Conservation (phyloP, 2,797 vertebrate species). For the Gymnodraco acuticeps region DNA sequence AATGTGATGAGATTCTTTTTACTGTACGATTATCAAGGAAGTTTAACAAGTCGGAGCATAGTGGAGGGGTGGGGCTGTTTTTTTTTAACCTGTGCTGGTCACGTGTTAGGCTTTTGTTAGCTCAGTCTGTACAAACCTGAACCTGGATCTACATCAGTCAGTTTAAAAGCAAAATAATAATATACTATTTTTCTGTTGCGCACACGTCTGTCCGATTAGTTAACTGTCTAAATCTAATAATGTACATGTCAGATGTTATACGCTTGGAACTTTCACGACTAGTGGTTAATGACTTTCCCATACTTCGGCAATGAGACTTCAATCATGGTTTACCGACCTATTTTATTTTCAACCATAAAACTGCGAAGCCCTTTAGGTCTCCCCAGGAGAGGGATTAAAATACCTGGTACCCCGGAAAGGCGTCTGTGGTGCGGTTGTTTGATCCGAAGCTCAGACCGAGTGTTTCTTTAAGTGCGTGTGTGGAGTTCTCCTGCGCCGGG, state of each 20-base stretch:
- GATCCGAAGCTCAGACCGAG: constrained; percentile 49
- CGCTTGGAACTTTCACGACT: constrained; percentile 34
- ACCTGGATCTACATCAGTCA: too few relatives aligned
- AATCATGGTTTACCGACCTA: neutral
- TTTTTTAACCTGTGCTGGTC: constrained; percentile 2
- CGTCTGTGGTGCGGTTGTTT: constrained; percentile 28
- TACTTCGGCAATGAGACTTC: neutral
- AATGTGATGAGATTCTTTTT: neutral
- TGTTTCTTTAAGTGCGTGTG: constrained; percentile 87
- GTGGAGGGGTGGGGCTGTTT: neutral
- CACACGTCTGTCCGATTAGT: neutral
- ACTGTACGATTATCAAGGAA: too few relatives aligned
- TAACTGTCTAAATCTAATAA: constrained; percentile 3
- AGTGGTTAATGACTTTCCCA: constrained; percentile 37
- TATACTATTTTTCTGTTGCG: neutral
- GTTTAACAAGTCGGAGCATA: neutral
- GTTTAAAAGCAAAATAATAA: neutral
- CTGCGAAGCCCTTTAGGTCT: neutral
- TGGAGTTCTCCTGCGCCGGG: constrained; percentile 79
- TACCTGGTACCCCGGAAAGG: constrained; percentile 19
- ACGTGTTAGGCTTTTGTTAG: neutral
- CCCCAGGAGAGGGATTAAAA: constrained; percentile 3
- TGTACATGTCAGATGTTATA: constrained; percentile 13
- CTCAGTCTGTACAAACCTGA: neutral
- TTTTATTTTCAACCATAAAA: constrained; percentile 34